Base-by-base conservation (phyloP, 1,140 invertebrate species). In the Cydia amplana region DNA sequence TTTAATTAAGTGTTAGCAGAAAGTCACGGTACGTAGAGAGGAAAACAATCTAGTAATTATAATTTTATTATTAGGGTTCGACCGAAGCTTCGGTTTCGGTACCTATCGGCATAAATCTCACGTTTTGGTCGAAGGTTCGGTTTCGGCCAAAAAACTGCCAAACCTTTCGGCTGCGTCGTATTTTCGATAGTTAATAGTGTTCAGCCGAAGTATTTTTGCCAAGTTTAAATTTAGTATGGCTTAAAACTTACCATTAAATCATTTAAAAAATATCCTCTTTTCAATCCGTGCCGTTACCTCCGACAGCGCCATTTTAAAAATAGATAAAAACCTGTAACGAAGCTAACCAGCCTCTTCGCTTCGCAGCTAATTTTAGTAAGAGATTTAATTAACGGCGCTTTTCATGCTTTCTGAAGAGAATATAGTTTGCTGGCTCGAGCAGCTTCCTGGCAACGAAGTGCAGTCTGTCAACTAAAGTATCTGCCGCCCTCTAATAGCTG, bases 291-390 rank as follows among this genome's bases (percentile, higher is more conserved):
- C 20, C 20, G 55, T 60, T 60, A 51, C 49, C 49, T 51, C 43
- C 49, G n/a, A 51, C 49, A 6, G 49, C 49, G 49, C n/a, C 55
- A 60, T 60, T 60, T 23, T 23, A 60, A 23, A 60, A 60, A 60
- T 60, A 23, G 55, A 60, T 55, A 23, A 60, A 51, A 60, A 60
- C 20, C 20, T 20, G 55, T 60, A 60, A 60, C 20, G 55, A 23
- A 60, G 55, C 55, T 60, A 60, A 60, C 51, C 55, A 60, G 55
- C 55, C 55, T 60, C 49, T 51, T 51, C 55, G 55, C 55, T 55
- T 55, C 51, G 55, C 55, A 55, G 51, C 51, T 55, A 20, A 55
- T 60, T 60, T 60, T 20, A 10, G 55, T 23, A 60, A 60, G 16
- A 60, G 55, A 60, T 60, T 60, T 60, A 60, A 60, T 60, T 60